Conservation (phyloP, 1,140 invertebrate genomes). For the Drosophila tristis region DNA sequence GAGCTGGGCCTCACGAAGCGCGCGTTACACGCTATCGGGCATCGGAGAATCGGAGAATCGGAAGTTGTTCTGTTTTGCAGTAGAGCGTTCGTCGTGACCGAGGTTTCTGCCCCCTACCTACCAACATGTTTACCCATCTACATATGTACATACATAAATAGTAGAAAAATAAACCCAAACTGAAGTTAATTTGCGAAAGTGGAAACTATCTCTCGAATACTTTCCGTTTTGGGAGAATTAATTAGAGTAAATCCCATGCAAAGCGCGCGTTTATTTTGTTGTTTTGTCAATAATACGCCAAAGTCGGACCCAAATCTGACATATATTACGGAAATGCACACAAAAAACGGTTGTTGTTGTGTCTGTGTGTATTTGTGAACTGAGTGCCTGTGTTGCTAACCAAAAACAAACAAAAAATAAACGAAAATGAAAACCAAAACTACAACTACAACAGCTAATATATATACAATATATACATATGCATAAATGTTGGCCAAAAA, state of each 20-base stretch:
- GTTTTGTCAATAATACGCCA: slow-evolving; percentile 73
- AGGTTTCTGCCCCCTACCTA: slow-evolving; percentile 62
- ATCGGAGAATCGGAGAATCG: slow-evolving; percentile 56
- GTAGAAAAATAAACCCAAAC: slow-evolving; percentile 26
- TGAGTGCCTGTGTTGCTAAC: slow-evolving; percentile 52
- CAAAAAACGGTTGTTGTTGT: slow-evolving; percentile 13
- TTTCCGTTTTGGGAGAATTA: slow-evolving; percentile 47
- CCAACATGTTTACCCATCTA: slow-evolving; percentile 31
- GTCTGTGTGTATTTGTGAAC: slow-evolving; percentile 42
- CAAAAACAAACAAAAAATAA: slow-evolving; percentile 45
- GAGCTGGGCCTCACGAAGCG: slow-evolving; percentile 16
- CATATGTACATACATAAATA: slow-evolving; percentile 30
- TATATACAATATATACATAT: slow-evolving; percentile 13
- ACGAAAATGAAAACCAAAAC: slow-evolving; percentile 41
- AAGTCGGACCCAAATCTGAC: slow-evolving; percentile 31
- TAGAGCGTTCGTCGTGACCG: slow-evolving; percentile 63
- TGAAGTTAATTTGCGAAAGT: slow-evolving; percentile 67
- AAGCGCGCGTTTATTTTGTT: slow-evolving; percentile 64
- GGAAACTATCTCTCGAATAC: slow-evolving; percentile 74
- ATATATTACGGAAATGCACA: slow-evolving; percentile 68
- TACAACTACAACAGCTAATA: slow-evolving; percentile 26
- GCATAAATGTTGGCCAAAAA: slow-evolving; percentile 70
- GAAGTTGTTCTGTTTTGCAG: slow-evolving; percentile 70
- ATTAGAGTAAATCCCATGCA: slow-evolving; percentile 50
- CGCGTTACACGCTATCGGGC: slow-evolving; percentile 45